Conservation (phyloP, 2,797 vertebrate species). For the Morelia viridis region DNA sequence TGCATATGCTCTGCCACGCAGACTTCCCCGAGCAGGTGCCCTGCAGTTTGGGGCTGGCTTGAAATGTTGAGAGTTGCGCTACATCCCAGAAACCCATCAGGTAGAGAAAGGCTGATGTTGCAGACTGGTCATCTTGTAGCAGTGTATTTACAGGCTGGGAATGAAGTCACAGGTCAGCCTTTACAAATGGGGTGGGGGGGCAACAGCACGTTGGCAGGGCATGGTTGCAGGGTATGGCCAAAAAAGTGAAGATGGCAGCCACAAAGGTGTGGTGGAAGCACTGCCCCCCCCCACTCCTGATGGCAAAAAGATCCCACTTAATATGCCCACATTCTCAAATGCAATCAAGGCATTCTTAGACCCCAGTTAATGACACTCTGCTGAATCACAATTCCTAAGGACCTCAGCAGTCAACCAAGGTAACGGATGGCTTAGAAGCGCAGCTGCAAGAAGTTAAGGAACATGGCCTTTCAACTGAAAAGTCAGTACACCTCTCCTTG, state of each 20-base stretch:
- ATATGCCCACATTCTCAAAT: not conserved
- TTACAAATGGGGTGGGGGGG: not conserved
- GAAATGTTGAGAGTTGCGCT: too few species aligned
- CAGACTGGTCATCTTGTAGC: not conserved
- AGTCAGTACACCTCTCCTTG: not conserved
- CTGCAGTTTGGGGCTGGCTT: too few species aligned
- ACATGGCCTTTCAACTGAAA: conserved; percentile 13
- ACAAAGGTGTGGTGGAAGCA: not conserved
- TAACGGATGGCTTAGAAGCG: conserved; percentile 24
- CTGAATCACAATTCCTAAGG: not conserved
- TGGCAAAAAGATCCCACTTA: not conserved
- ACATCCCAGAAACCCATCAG: too few species aligned
- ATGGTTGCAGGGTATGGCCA: too few species aligned
- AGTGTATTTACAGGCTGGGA: not conserved
- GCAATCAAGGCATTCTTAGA: too few species aligned
- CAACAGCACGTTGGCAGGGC: too few species aligned
- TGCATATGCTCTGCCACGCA: not conserved
- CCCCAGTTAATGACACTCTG: too few species aligned
- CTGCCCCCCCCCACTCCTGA: not conserved
- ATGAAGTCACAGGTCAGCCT: not conserved
- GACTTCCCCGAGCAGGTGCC: not conserved
- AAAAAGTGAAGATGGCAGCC: too few species aligned
- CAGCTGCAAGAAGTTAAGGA: not conserved
- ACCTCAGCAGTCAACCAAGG: not conserved
- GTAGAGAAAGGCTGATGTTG: too few species aligned